phyloP scores from a whole-genome alignment of 2,113 vertebrate species.

The Cyprinodon brontotheroides region DNA sequence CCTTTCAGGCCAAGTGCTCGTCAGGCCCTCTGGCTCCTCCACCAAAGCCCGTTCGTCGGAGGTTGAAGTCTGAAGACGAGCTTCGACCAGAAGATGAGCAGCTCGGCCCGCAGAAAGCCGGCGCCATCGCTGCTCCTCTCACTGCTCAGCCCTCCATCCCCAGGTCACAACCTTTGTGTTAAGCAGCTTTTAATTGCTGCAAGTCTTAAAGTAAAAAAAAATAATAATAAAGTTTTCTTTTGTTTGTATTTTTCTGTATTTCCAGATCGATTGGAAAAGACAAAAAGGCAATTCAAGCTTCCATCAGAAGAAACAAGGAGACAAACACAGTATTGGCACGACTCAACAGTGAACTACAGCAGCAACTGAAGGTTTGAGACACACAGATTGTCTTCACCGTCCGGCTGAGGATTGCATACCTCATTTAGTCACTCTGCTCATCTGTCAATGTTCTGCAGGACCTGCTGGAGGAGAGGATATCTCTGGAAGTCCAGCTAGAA shows the following conservation, averaged over 20 bases:
- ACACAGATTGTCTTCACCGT: background rate
- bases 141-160: conserved; percentile 94
- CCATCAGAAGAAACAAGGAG: conserved; percentile 98
- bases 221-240: background rate
- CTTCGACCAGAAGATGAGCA: conserved; percentile 91
- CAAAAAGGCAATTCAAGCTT: conserved; percentile 98
- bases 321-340: conserved; percentile 98
- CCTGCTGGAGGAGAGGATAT: conserved; percentile 98
- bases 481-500: conserved; percentile 98
- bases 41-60: conserved; percentile 93
- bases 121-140: conserved; percentile 87
- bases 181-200: background rate
- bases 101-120: conserved; percentile 89
- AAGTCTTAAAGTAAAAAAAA: background rate
- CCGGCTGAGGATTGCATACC: background rate
- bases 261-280: conserved; percentile 95
- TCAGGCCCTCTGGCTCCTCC: conserved; percentile 92
- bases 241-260: conserved; percentile 14
- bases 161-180: conserved; percentile 75
- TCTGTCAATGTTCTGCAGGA: conserved; percentile 79
- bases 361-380: conserved; percentile 92
- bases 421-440: background rate
- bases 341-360: conserved; percentile 97
- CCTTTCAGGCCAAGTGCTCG: conserved; percentile 86
- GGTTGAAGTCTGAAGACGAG: conserved; percentile 98